phyloP scores from a whole-genome alignment of 1,140 invertebrate genomes.

The Drosophila parvula region DNA sequence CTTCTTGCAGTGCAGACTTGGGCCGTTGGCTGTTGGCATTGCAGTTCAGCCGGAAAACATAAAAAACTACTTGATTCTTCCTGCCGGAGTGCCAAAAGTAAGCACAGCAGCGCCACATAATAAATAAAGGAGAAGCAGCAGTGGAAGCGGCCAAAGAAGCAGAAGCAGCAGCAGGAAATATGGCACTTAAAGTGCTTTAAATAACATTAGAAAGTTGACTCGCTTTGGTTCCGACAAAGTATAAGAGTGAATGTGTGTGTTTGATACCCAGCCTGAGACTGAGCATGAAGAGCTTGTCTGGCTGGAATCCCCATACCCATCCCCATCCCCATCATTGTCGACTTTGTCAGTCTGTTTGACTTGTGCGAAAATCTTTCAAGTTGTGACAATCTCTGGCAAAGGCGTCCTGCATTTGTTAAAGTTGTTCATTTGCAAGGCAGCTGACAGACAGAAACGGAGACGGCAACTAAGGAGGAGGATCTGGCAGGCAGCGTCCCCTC shows the following conservation, averaged over 20 bases:
- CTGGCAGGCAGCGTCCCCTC: constrained; percentile 26
- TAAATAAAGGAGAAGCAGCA: constrained; percentile 67
- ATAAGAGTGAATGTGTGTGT: constrained; percentile 12
- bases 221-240: constrained; percentile 14
- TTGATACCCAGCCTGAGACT: constrained; percentile 40
- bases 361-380: constrained; percentile 79
- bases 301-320: background rate
- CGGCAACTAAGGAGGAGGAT: constrained; percentile 38
- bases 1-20: constrained; percentile 14
- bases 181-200: constrained; percentile 82
- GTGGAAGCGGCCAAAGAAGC: constrained; percentile 14
- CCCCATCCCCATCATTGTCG: constrained; percentile 58
- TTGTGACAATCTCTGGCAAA: constrained; percentile 61
- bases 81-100: constrained; percentile 79
- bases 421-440: constrained; percentile 80
- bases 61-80: constrained; percentile 83
- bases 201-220: constrained; percentile 80
- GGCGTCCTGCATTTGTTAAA: constrained; percentile 74
- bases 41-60: constrained; percentile 82
- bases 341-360: constrained; percentile 79
- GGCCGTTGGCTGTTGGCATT: constrained; percentile 71
- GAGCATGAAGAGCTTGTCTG: constrained; percentile 35
- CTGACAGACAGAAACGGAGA: constrained; percentile 62
- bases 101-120: constrained; percentile 77
- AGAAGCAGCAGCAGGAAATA: constrained; percentile 68